Conservation (phyloP, 2,888 invertebrate species). For the Melinaea marsaeus region DNA sequence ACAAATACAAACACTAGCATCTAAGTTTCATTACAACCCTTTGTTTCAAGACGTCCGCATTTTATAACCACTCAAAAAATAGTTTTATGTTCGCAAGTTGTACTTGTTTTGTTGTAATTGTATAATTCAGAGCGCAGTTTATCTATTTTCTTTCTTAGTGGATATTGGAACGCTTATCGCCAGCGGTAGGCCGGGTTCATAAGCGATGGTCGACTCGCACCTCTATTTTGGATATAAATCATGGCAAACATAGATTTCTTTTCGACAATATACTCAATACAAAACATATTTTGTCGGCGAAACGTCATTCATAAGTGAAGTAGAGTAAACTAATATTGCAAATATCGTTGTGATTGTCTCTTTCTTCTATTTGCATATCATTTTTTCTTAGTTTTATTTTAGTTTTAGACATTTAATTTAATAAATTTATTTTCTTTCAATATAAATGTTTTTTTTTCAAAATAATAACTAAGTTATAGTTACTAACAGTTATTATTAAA, state of each 20-base stretch:
- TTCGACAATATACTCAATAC: conserved; percentile 64
- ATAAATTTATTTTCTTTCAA: not conserved
- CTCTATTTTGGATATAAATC: conserved; percentile 72
- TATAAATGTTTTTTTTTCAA: too few species aligned
- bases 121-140: conserved; percentile 58
- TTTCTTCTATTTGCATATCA: not conserved
- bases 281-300: conserved; percentile 60
- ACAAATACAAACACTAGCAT: too few species aligned
- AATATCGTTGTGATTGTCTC: not conserved
- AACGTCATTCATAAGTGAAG: conserved; percentile 48
- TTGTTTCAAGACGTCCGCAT: too few species aligned
- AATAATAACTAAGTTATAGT: too few species aligned
- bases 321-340: not conserved
- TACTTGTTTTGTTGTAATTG: too few species aligned
- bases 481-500: too few species aligned
- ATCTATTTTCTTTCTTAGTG: conserved; percentile 72
- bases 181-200: conserved; percentile 63
- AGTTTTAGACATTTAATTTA: not conserved
- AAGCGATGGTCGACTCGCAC: conserved; percentile 57
- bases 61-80: too few species aligned
- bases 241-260: conserved; percentile 74
- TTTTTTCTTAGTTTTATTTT: not conserved
- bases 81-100: too few species aligned
- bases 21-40: too few species aligned
- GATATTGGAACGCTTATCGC: conserved; percentile 71